Conservation (phyloP, 2,888 invertebrate genomes). For the Lithophane ornitopus region DNA sequence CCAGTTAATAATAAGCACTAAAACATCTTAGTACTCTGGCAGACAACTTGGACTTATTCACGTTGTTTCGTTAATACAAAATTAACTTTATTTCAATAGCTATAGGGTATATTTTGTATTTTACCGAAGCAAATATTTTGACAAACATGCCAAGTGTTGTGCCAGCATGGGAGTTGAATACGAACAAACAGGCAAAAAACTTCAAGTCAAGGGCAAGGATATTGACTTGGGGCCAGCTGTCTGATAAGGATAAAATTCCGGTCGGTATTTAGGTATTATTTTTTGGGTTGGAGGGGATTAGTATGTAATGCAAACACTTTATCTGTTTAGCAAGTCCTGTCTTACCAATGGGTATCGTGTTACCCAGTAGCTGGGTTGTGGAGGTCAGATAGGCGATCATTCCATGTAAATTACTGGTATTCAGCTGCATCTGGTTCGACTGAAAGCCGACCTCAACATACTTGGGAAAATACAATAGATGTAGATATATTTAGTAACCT, state of each 20-base stretch:
- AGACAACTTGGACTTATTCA: neutral
- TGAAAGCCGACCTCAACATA: no score
- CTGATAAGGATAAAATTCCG: slow-evolving; percentile 39
- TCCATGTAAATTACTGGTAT: neutral
- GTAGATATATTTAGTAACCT: no score
- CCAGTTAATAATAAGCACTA: slow-evolving; percentile 59
- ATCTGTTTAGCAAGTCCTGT: neutral
- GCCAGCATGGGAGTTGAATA: neutral
- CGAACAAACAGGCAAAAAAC: slow-evolving; percentile 53
- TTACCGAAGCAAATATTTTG: neutral
- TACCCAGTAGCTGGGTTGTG: neutral
- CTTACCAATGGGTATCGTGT: neutral
- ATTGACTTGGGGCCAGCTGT: slow-evolving; percentile 48
- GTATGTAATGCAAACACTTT: neutral
- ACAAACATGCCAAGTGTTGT: neutral
- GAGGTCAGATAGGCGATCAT: neutral
- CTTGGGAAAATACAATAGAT: neutral
- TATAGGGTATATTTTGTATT: neutral
- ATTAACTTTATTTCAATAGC: fast-evolving
- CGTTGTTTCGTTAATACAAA: neutral
- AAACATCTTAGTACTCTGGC: slow-evolving; percentile 39
- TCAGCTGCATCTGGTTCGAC: neutral
- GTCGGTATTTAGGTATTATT: slow-evolving; percentile 11
- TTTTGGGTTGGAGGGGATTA: slow-evolving; percentile 11
- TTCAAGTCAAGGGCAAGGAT: slow-evolving; percentile 58